Evolutionary conservation across 2,888 invertebrate genomes (phyloP).

Genomic region (Nezara viridula): DNA sequence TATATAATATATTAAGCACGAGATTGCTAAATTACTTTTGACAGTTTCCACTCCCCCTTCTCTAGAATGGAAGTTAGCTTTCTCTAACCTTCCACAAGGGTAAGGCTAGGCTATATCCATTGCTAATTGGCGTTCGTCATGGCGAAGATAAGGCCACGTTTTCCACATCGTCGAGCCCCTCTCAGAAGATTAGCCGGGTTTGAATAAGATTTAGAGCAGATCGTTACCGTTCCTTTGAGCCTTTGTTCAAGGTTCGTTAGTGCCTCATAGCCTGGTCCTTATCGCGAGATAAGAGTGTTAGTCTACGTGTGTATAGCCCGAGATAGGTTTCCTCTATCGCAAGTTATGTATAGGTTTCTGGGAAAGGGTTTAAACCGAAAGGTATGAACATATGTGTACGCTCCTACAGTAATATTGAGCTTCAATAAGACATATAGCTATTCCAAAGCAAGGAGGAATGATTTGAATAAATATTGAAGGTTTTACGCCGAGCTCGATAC

Average conservation of each 20-base stretch:
- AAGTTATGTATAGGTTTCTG: not conserved
- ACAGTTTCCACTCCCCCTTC: not conserved
- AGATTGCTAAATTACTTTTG: not conserved
- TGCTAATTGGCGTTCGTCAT: not conserved
- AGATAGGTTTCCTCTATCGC: not conserved
- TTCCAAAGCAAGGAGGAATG: not conserved
- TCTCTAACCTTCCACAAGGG: not conserved
- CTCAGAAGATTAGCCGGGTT: not conserved
- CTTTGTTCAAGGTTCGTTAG: slow-evolving; percentile 16
- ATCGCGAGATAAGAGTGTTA: not conserved
- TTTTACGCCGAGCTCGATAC: not conserved
- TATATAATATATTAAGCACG: not conserved
- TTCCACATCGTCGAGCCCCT: not conserved
- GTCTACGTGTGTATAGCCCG: not conserved
- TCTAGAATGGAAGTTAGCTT: not conserved
- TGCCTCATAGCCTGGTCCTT: not conserved
- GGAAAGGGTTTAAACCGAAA: not conserved
- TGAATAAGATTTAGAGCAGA: slow-evolving; percentile 20
- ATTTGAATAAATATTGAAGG: not conserved
- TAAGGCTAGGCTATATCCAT: not conserved
- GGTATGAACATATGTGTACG: not conserved
- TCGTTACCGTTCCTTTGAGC: slow-evolving; percentile 7
- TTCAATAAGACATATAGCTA: not conserved
- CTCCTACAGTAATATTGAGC: not conserved
- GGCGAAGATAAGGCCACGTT: not conserved